Conservation (phyloP, 2,888 invertebrate species). For the Seira ritae region DNA sequence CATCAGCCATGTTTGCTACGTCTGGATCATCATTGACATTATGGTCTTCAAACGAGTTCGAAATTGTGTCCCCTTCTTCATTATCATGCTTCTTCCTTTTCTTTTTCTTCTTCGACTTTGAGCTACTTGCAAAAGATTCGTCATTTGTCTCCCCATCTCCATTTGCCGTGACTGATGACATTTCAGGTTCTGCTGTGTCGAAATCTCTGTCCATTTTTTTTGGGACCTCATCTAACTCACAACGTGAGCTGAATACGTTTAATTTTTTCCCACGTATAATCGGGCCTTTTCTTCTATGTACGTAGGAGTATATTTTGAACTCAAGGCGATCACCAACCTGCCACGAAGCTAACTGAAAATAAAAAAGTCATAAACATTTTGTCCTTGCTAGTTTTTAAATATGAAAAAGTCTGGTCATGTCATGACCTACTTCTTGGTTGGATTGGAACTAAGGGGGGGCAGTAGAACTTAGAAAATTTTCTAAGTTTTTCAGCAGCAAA, state of each 20-base stretch:
- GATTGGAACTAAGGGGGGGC: no score
- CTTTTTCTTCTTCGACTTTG: no score
- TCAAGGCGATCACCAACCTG: slow-evolving; percentile 42
- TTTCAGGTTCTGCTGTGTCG: not conserved
- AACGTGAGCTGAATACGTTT: not conserved
- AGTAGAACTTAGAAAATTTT: no score
- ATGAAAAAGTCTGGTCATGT: no score
- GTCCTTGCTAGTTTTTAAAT: not conserved
- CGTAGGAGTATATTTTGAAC: slow-evolving; percentile 45
- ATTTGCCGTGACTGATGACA: no score
- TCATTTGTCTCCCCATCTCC: no score
- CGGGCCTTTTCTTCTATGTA: slow-evolving; percentile 60
- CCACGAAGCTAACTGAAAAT: slow-evolving; percentile 48
- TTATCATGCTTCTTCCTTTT: no score
- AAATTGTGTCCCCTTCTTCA: not conserved
- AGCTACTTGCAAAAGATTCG: no score
- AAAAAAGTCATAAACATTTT: slow-evolving; percentile 14
- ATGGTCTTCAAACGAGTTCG: not conserved
- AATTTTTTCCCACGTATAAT: slow-evolving; percentile 37
- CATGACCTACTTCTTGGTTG: no score
- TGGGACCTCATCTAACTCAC: not conserved
- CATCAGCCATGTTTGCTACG: not conserved
- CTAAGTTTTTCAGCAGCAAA: no score
- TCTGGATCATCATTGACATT: not conserved
- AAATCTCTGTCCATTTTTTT: not conserved